Evolutionary conservation across 1,140 invertebrate species (phyloP).

Genomic region (Drosophila subobscura): DNA sequence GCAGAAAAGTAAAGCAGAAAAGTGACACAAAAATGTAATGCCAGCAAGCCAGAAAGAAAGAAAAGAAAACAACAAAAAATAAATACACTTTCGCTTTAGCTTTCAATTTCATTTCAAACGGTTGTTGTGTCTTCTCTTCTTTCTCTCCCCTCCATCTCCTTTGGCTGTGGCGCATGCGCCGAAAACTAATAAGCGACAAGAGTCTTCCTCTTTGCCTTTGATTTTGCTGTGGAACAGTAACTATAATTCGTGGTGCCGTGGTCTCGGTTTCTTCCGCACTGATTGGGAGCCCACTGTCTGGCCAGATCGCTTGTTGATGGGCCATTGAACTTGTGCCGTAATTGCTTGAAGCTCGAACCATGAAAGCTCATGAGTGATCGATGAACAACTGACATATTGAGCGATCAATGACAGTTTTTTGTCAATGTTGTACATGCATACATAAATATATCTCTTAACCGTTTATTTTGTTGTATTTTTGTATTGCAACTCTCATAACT

Average conservation of each 20-base stretch:
- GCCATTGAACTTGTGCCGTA: slow-evolving; percentile 23
- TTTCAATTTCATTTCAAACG: slow-evolving; percentile 78
- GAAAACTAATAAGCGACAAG: slow-evolving; percentile 55
- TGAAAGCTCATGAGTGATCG: neutral
- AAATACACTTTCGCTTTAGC: slow-evolving; percentile 78
- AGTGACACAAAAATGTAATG: slow-evolving; percentile 32
- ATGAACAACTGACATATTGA: no score
- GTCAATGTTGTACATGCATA: no score
- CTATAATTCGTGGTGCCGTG: slow-evolving; percentile 1
- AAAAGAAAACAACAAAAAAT: slow-evolving; percentile 36
- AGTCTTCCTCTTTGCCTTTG: slow-evolving; percentile 15
- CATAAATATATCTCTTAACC: no score
- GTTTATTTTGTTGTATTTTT: no score
- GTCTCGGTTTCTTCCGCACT: neutral
- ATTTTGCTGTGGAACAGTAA: neutral
- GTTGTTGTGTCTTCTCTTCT: slow-evolving; percentile 27
- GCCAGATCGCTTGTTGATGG: neutral
- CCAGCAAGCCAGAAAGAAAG: slow-evolving; percentile 30
- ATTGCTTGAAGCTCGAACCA: slow-evolving; percentile 10
- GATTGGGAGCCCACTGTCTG: slow-evolving; percentile 5
- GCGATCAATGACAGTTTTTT: no score
- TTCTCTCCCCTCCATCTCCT: slow-evolving; percentile 30
- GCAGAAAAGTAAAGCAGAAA: slow-evolving; percentile 1
- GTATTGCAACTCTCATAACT: no score
- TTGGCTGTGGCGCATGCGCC: slow-evolving; percentile 57